A percentile compares a stretch with the other conserved stretches of the same genome.
Conservation (phyloP, 2,888 invertebrate genomes). For the Polydesmus complanatus region DNA sequence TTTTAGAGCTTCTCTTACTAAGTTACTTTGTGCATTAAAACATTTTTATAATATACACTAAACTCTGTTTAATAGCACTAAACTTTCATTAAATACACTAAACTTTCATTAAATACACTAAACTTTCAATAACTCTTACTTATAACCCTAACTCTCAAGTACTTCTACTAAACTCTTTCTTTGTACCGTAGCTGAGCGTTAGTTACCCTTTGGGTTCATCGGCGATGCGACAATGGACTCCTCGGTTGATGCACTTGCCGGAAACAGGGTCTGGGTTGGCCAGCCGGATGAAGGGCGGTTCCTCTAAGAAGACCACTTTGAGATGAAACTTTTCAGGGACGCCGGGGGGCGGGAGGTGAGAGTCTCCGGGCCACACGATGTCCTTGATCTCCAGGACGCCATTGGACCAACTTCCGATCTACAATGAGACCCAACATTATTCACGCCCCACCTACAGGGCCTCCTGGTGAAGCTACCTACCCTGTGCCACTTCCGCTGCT, state of each 20-base stretch:
- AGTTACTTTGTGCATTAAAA: too few relatives aligned
- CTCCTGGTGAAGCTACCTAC: slow-evolving; percentile 29
- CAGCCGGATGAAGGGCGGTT: slow-evolving; percentile 88
- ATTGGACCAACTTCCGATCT: slow-evolving; percentile 32
- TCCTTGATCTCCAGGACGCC: slow-evolving; percentile 73
- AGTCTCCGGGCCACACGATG: slow-evolving; percentile 95
- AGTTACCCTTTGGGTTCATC: too few relatives aligned
- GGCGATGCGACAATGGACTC: slow-evolving; percentile 73
- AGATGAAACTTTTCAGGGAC: slow-evolving; percentile 96
- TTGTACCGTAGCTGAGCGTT: too few relatives aligned
- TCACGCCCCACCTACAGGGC: not conserved
- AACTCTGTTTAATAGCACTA: too few relatives aligned
- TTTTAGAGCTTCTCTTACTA: too few relatives aligned
- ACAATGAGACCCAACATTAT: not conserved
- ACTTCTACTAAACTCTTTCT: too few relatives aligned
- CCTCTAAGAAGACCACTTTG: slow-evolving; percentile 75
- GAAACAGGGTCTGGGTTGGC: slow-evolving; percentile 85
- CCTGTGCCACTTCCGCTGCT: slow-evolving; percentile 78
- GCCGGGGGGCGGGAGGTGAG: slow-evolving; percentile 90
- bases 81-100: too few relatives aligned
- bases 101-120: too few relatives aligned
- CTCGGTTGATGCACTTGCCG: slow-evolving; percentile 76
- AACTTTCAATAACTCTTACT: too few relatives aligned
- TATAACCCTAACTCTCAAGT: too few relatives aligned
- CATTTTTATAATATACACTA: too few relatives aligned